These are phyloP conservation scores for Brachionichthys hirsutus DNA, from an alignment of 2,113 vertebrate species.

Conservation along the genomic window DNA sequence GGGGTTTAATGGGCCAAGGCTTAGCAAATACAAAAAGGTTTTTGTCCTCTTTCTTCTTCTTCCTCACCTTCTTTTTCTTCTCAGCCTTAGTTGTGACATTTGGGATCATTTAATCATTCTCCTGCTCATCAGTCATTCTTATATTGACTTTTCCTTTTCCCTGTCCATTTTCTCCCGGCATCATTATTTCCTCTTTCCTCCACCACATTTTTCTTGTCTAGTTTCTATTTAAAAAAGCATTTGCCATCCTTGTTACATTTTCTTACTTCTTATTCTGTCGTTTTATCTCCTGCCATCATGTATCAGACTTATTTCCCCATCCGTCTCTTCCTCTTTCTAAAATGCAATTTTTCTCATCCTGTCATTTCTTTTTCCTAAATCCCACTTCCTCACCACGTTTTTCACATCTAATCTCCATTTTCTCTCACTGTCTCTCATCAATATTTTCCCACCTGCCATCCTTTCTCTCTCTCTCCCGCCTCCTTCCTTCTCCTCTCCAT, in stretches of 20 bases:
- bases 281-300: neutral
- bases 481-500: slow-evolving; percentile 1
- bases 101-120: slow-evolving; percentile 26
- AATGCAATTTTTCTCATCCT: slow-evolving; percentile 22
- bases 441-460: slow-evolving; percentile 35
- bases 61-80: slow-evolving; percentile 13
- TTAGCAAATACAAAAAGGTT: slow-evolving; percentile 15
- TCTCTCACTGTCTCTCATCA: slow-evolving; percentile 1
- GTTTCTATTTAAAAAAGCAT: neutral
- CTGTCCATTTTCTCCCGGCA: neutral
- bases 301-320: slow-evolving; percentile 10
- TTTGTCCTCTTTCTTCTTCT: neutral
- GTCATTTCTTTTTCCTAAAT: slow-evolving; percentile 1
- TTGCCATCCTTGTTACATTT: neutral
- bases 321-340: slow-evolving; percentile 6
- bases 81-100: slow-evolving; percentile 13
- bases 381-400: slow-evolving; percentile 4
- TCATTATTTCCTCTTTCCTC: too few species aligned
- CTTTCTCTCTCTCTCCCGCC: neutral
- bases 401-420: slow-evolving; percentile 13
- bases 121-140: slow-evolving; percentile 30
- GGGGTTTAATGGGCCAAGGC: slow-evolving; percentile 44
- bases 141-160: slow-evolving; percentile 14
- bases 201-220: too few species aligned
- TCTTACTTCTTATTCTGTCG: slow-evolving; percentile 6